Base-by-base conservation (phyloP, 2,888 invertebrate genomes). In the Nezara viridula region DNA sequence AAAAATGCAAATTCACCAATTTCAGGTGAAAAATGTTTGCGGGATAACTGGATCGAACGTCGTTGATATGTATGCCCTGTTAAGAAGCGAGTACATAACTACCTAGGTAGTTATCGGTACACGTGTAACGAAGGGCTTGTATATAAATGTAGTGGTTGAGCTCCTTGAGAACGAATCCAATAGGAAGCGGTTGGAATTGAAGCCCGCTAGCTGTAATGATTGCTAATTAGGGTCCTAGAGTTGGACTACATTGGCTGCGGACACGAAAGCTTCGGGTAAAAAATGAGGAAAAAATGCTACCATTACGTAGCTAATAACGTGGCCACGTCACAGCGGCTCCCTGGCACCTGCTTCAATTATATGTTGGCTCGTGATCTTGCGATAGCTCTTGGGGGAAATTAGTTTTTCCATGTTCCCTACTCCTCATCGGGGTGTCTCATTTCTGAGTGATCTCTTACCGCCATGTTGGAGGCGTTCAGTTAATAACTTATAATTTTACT, bases 381-480 rank as follows among this genome's bases (percentile, higher is more conserved):
- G 81, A 81, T 81, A 81, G 81, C 81, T n/a, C 81, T 81, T n/a
- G n/a, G 24, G 47, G 47, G 66, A 73, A 27, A 73, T 73, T 73
- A 73, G 32, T 73, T 21, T 73, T 73, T 37, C 66, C 0, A 12
- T 19, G 32, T 73, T 37, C 14, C 4, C 32, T 73, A 21, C 66
- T 37, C 60, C 16, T 73, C 16, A 37, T 73, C 37, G 37, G 19
- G 2, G 3, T 10, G 19, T 73, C 16, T 73, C 37, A 21, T 32
- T 19, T 73, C 32, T 27, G 19, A 37, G 19, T 60, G 27, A 6
- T 27, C 60, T 32, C 27, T 27, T 60, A 14, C 27, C 27, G 10
- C 44, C 44, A 7, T 44, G 44, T 44, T 44, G 50, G 19, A 50
- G 5, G 14, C 2, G 47, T 2, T 49, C 14, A 49, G 10, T 49